A percentile compares a stretch with the other conserved stretches of the same genome.
Evolutionary conservation across 2,888 invertebrate genomes (phyloP).

Genomic region (Palloptera scutellata): DNA sequence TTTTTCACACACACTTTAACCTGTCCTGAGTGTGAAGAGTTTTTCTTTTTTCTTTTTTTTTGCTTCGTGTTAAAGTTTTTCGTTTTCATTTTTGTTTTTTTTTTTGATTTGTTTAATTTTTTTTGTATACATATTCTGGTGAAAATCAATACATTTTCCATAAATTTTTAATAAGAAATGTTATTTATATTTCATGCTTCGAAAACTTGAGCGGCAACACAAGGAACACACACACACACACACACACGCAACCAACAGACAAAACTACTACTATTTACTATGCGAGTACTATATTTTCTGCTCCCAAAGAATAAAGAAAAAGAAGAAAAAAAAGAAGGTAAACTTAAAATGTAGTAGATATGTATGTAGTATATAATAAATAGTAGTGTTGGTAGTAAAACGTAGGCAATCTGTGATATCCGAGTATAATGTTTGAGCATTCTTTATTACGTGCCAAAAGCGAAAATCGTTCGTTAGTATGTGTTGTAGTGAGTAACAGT

Average conservation of each 20-base stretch:
- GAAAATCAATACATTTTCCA: conserved; percentile 42
- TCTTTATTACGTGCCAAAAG: conserved; percentile 32
- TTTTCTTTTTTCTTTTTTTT: too few species aligned
- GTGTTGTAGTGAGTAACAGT: not conserved
- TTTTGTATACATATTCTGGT: not conserved
- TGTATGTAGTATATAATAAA: too few species aligned
- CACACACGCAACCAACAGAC: not conserved
- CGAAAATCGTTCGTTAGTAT: not conserved
- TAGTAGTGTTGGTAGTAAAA: not conserved
- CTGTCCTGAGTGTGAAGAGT: too few species aligned
- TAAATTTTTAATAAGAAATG: conserved; percentile 54
- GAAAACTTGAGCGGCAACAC: conserved; percentile 25
- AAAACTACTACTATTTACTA: too few species aligned
- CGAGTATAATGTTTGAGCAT: conserved; percentile 11
- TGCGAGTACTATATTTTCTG: too few species aligned
- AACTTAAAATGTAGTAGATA: too few species aligned
- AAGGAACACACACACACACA: not conserved
- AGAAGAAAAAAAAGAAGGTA: too few species aligned
- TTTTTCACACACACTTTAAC: too few species aligned
- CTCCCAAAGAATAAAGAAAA: too few species aligned
- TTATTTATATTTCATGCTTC: conserved; percentile 54
- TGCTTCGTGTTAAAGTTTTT: not conserved
- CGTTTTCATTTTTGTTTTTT: not conserved
- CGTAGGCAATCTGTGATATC: not conserved
- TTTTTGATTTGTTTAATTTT: not conserved